Base-by-base conservation (phyloP, 2,797 vertebrate genomes). In the Falco naumanni region DNA sequence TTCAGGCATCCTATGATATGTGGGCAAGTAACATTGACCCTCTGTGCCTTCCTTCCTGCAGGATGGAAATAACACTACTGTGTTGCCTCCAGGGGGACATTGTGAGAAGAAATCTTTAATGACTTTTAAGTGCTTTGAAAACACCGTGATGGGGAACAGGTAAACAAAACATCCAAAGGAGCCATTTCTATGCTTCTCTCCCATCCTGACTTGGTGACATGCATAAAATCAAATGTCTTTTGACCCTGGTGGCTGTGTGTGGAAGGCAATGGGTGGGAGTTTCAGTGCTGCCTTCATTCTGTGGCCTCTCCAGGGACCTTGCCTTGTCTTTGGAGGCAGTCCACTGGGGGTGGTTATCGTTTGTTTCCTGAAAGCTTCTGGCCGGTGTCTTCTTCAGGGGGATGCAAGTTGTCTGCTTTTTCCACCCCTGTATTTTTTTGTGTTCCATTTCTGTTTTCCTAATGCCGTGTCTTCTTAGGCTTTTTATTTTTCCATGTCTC, bases 381-480 rank as follows among this genome's bases (percentile, higher is more conserved):
- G 48, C 17, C 1, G 1, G 8, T 47, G 9, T 41, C 25, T 11
- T 63, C 43, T 31, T 19, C 26, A 41, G 17, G 26, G 17, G 26
- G 6, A 28, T 81, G 20, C 19, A 87, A 48, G 24, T 13, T 48
- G 5, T 65, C 83, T 61, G 24, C 33, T 59, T 56, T 19, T 4
- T 9, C 19, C 3, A 4, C 34, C 5, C 5, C 10, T 0, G 0
- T 25, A 19, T 7, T 25, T 33, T 51, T 75, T 39, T 37, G 2
- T 69, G 24, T 61, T 83, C 69, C 16, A 12, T 63, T 77, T 89
- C 50, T 66, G 3, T 75, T 81, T 90, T 50, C 41, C 26, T 48
- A 5, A 43, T 19, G 18, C 11, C 29, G 9, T 41, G 9, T 72
- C 9, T 54, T 83, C 63, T 34, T 50, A 85, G 25, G 6, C 25